Percentiles rank a stretch among this genome's conserved stretches.
These are phyloP conservation scores for Cheilosia vulpina DNA, from an alignment of 2,888 invertebrate species.

Conservation along the genomic window DNA sequence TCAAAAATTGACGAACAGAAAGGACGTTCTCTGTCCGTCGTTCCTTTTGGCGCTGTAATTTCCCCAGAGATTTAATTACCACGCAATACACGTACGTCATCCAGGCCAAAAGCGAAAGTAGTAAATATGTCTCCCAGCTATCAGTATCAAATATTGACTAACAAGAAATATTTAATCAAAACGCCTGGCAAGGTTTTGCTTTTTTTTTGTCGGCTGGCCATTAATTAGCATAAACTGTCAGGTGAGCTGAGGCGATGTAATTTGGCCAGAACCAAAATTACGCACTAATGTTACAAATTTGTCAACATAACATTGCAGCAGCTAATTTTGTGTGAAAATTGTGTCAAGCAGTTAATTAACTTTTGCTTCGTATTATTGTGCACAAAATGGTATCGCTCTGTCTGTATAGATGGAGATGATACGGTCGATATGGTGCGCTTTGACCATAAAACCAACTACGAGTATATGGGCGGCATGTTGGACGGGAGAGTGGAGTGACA, in stretches of 20 bases:
- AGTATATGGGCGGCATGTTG: not conserved
- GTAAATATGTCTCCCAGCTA: constrained; percentile 31
- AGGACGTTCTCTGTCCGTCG: not conserved
- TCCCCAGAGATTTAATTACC: constrained; percentile 43
- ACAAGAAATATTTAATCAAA: constrained; percentile 44
- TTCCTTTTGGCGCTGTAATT: constrained; percentile 30
- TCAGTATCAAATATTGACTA: constrained; percentile 57
- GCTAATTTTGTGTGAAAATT: constrained; percentile 66
- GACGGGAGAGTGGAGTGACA: not conserved
- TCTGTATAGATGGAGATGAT: constrained; percentile 18
- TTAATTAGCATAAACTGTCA: constrained; percentile 48
- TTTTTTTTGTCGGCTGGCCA: not conserved
- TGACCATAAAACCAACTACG: constrained; percentile 34
- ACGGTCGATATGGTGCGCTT: constrained; percentile 8
- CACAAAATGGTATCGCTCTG: not conserved
- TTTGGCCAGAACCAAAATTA: constrained; percentile 22
- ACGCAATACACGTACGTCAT: not conserved
- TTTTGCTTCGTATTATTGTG: constrained; percentile 48
- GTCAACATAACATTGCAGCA: constrained; percentile 9
- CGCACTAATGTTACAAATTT: constrained; percentile 30
- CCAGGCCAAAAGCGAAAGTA: not conserved
- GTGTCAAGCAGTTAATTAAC: constrained; percentile 62
- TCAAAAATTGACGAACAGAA: not conserved
- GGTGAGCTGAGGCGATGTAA: constrained; percentile 10
- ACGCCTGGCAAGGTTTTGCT: constrained; percentile 10